Conservation (phyloP, 2,113 vertebrate genomes). For the Morone saxatilis region DNA sequence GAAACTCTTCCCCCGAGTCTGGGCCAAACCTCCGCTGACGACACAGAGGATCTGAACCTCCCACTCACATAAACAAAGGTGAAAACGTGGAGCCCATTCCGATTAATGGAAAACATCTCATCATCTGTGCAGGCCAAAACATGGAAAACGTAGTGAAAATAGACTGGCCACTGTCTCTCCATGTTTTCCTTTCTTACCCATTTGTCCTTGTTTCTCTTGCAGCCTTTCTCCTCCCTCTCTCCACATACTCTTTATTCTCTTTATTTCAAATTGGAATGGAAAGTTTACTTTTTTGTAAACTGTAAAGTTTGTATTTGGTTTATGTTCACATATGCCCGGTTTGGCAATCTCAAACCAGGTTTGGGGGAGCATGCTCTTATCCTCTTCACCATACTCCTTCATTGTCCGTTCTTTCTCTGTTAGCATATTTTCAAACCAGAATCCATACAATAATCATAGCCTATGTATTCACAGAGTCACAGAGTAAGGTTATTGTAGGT, state of each 20-base stretch:
- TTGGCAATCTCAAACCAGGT: not conserved
- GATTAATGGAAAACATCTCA: constrained; percentile 28
- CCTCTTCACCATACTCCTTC: not conserved
- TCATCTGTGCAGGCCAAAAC: constrained; percentile 21
- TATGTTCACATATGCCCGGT: not conserved
- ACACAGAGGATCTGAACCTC: constrained; percentile 6
- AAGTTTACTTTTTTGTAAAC: not conserved
- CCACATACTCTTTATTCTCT: not conserved
- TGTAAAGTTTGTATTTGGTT: not conserved
- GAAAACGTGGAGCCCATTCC: constrained; percentile 1
- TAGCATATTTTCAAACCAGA: not conserved
- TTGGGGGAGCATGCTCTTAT: not conserved
- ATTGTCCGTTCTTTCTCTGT: not conserved
- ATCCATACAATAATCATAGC: not conserved
- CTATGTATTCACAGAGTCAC: constrained; percentile 2
- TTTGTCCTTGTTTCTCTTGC: not conserved
- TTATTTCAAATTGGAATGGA: not conserved
- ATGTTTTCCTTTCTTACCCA: not conserved
- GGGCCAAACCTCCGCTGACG: constrained; percentile 32
- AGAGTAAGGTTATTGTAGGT: constrained; percentile 45
- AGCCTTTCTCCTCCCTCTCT: not conserved
- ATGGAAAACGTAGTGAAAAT: constrained; percentile 23
- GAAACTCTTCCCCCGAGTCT: constrained; percentile 24
- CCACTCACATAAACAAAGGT: constrained; percentile 41
- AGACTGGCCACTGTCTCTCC: constrained; percentile 4